Conservation (phyloP, 2,113 vertebrate species). For the Centrocercus urophasianus region DNA sequence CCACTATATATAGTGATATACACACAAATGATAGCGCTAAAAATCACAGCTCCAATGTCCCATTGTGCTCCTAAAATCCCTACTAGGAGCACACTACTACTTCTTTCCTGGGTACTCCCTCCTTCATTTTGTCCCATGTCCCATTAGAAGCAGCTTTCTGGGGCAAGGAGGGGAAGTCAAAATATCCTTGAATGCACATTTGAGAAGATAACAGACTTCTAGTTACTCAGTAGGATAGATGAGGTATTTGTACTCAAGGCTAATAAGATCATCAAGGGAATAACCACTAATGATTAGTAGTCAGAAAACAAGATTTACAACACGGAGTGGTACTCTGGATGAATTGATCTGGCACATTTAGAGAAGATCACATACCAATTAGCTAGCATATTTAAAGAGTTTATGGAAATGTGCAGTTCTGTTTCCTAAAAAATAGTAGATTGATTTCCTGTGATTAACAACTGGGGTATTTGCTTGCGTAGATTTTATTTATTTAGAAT, state of each 20-base stretch:
- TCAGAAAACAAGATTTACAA: slow-evolving; percentile 28
- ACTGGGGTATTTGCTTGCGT: not conserved
- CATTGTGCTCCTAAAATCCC: not conserved
- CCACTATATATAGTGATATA: not conserved
- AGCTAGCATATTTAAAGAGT: not conserved
- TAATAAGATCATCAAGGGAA: slow-evolving; percentile 42
- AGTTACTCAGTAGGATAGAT: not conserved
- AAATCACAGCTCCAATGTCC: not conserved
- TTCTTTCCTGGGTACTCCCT: not conserved
- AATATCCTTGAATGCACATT: not conserved
- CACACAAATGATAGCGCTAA: not conserved
- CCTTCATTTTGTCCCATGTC: fast-evolving
- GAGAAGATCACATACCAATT: slow-evolving; percentile 32
- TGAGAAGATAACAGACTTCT: not conserved
- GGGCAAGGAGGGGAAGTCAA: not conserved
- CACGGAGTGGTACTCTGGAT: not conserved
- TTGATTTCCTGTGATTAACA: not conserved
- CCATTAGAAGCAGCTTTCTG: not conserved
- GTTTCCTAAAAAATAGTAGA: not conserved
- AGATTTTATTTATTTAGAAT: not conserved
- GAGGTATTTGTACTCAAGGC: slow-evolving; percentile 13
- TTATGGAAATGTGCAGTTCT: not conserved
- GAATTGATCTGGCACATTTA: slow-evolving; percentile 11
- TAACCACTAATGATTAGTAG: slow-evolving; percentile 29
- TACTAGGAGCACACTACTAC: no score